phyloP scores from a whole-genome alignment of 2,888 invertebrate genomes.

The Drosophila borealis region DNA sequence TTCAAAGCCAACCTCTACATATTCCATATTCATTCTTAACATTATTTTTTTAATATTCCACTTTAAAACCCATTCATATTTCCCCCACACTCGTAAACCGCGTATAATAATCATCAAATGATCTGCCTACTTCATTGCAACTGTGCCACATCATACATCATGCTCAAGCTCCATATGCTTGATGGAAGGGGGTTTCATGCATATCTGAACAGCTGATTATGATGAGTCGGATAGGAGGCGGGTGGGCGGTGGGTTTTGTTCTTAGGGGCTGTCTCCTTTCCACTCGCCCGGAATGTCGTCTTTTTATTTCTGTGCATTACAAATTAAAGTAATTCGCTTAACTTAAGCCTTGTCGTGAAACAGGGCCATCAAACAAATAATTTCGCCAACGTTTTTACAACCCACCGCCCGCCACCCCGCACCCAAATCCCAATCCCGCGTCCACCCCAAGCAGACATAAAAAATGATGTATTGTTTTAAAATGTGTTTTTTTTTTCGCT shows the following conservation, averaged over 20 bases:
- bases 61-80: conserved; percentile 24
- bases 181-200: conserved; percentile 48
- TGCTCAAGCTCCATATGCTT: conserved; percentile 39
- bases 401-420: background rate
- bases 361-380: conserved; percentile 69
- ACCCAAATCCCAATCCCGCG: conserved; percentile 3
- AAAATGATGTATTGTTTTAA: conserved; percentile 67
- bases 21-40: background rate
- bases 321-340: conserved; percentile 77
- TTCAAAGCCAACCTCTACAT: background rate
- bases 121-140: conserved; percentile 57
- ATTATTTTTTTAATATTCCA: conserved; percentile 29
- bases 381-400: conserved; percentile 46
- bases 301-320: conserved; percentile 40
- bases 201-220: conserved; percentile 67
- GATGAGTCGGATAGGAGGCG: background rate
- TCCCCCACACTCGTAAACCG: conserved; percentile 16
- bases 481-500: conserved; percentile 39
- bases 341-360: conserved; percentile 36
- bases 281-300: conserved; percentile 10
- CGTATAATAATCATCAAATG: conserved; percentile 64
- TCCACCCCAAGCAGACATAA: conserved; percentile 35
- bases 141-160: conserved; percentile 77
- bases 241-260: no score
- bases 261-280: background rate